Base-by-base conservation (phyloP, 2,113 vertebrate species). In the Mionectes macconnelli region DNA sequence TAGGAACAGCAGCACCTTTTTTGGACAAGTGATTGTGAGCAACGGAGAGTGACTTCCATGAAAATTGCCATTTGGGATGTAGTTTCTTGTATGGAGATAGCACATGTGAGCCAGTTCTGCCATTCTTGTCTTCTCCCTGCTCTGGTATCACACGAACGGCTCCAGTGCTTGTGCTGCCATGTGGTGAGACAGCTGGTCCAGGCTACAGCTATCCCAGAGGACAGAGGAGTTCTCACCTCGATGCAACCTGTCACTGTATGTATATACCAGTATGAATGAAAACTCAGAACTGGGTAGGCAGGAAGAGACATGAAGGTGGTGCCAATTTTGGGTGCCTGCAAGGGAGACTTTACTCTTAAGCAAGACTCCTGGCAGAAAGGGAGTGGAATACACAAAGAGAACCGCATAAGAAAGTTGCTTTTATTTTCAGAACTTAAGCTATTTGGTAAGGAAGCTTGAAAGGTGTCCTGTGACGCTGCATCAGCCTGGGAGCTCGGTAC, bases 91-190 rank as follows among this genome's bases (percentile, higher is more conserved):
- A 4, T 27, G 24, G 31, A 21, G 27, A 40, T 59, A 37, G 52
- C 45, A 27, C 9, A 2, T 19, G 21, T 1, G 31, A 73, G n/a
- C 15, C 69, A 33, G n/a, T 28, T 44, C 40, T 80, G 45, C 47
- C 19, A 1, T 84, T 89, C 22, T 57, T 13, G 17, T 44, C 42
- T 19, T 49, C 60, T 23, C 28, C 44, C 7, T 40, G 14, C 17
- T 1, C 56, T 82, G 66, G 50, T 76, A 1, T 57, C 44, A 4
- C 21, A 2, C 6, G 21, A 59, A 13, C 1, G 1, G 19, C 47
- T 24, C 30, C 50, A 39, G 0, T 60, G 28, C 14, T 87, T 27
- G 0, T 19, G 27, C 37, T 35, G 45, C 62, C 22, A 1, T 14
- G 68, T 40, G 23, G 21, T 82, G 69, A 47, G 52, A 84, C n/a